Conservation (phyloP, 2,888 invertebrate species). For the Meteorus colon region DNA sequence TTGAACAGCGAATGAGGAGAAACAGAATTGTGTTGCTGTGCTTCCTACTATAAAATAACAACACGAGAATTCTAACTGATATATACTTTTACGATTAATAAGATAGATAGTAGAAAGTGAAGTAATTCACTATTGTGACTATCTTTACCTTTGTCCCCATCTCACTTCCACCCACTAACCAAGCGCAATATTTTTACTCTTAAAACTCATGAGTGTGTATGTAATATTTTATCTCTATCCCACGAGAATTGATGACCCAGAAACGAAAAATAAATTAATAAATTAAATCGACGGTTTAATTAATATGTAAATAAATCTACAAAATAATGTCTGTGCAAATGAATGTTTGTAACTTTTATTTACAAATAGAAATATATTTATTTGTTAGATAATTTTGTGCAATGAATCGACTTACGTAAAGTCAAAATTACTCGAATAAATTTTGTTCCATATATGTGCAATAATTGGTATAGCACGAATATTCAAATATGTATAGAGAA, state of each 20-base stretch:
- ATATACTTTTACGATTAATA: conserved; percentile 65
- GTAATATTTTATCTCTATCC: not conserved
- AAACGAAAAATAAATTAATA: not conserved
- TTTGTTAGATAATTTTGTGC: not conserved
- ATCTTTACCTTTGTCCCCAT: conserved; percentile 12
- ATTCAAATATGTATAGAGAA: not conserved
- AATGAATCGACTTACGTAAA: not conserved
- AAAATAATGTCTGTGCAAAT: not conserved
- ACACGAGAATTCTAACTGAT: conserved; percentile 45
- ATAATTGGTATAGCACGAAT: not conserved
- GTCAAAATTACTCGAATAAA: not conserved
- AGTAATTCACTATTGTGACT: conserved; percentile 61
- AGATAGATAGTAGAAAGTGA: conserved; percentile 65
- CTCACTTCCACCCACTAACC: too few relatives aligned
- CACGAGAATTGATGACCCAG: conserved; percentile 12
- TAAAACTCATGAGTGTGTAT: conserved; percentile 1
- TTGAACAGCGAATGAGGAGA: conserved; percentile 24
- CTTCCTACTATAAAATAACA: conserved; percentile 66
- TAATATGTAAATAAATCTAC: not conserved
- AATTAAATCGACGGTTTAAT: not conserved
- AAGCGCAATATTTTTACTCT: conserved; percentile 5
- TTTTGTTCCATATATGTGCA: not conserved
- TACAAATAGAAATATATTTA: not conserved
- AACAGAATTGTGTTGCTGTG: conserved; percentile 49
- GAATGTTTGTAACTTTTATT: too few relatives aligned